These are phyloP conservation scores for Carlito syrichta DNA, from an alignment of 2,113 vertebrate genomes.

Conservation along the genomic window DNA sequence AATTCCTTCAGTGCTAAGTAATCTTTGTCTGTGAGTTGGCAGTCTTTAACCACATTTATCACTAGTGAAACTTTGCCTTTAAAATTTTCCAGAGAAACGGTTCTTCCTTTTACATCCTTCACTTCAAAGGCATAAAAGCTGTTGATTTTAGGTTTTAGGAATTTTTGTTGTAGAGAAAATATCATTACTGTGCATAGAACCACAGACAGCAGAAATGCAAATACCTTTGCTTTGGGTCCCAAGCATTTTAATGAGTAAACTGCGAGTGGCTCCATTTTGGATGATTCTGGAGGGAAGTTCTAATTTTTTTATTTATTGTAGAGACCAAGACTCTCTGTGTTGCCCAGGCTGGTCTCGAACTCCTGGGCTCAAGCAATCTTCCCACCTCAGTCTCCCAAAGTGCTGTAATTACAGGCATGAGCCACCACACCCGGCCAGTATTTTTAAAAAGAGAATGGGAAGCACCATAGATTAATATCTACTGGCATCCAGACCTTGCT, in stretches of 20 bases:
- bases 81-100: constrained; percentile 92
- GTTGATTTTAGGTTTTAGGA: constrained; percentile 83
- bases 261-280: constrained; percentile 93
- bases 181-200: constrained; percentile 87
- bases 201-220: constrained; percentile 89
- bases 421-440: too few relatives aligned
- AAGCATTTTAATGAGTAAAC: constrained; percentile 86
- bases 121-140: constrained; percentile 96
- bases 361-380: too few relatives aligned
- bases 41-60: constrained; percentile 98
- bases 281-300: constrained; percentile 72
- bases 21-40: constrained; percentile 91
- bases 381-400: too few relatives aligned
- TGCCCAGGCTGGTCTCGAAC: too few relatives aligned
- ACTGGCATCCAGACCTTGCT: too few relatives aligned
- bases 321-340: too few relatives aligned
- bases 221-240: constrained; percentile 81
- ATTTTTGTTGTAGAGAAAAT: constrained; percentile 88
- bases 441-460: too few relatives aligned
- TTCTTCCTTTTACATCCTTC: constrained; percentile 89
- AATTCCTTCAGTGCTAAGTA: constrained; percentile 93
- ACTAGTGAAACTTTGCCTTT: constrained; percentile 96
- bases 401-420: too few relatives aligned
- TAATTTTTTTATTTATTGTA: too few relatives aligned
- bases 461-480: too few relatives aligned